phyloP scores from a whole-genome alignment of 1,140 invertebrate species.

The Oryzaephilus surinamensis region DNA sequence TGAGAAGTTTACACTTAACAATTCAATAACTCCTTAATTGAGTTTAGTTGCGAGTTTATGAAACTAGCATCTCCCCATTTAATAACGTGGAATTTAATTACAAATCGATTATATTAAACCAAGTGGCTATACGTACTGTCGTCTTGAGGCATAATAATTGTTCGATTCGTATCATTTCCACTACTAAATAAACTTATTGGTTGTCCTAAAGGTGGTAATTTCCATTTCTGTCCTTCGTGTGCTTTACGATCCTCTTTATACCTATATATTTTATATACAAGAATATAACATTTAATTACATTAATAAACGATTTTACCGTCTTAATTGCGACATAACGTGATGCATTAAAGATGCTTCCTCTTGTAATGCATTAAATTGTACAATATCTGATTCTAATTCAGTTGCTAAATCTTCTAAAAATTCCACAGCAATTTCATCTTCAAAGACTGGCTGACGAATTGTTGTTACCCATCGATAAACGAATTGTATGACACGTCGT shows the following conservation, averaged over 20 bases:
- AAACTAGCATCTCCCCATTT: too few relatives aligned
- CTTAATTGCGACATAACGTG: slow-evolving; percentile 51
- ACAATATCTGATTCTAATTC: slow-evolving; percentile 54
- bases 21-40: too few relatives aligned
- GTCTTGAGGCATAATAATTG: slow-evolving; percentile 52
- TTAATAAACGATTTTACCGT: slow-evolving; percentile 39
- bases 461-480: slow-evolving; percentile 65
- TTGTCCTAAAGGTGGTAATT: slow-evolving; percentile 54
- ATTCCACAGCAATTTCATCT: slow-evolving; percentile 57
- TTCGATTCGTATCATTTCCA: slow-evolving; percentile 40
- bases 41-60: not conserved
- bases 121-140: slow-evolving; percentile 45
- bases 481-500: slow-evolving; percentile 66
- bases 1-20: too few relatives aligned
- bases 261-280: not conserved
- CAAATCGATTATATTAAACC: not conserved
- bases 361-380: slow-evolving; percentile 42
- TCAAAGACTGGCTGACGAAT: slow-evolving; percentile 65
- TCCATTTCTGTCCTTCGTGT: slow-evolving; percentile 55
- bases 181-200: slow-evolving; percentile 53
- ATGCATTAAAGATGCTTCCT: slow-evolving; percentile 56
- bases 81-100: too few relatives aligned
- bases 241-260: slow-evolving; percentile 44
- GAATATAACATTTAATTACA: not conserved
- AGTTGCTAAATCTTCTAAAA: slow-evolving; percentile 61